These are phyloP conservation scores for Patella pellucida DNA, from an alignment of 2,888 invertebrate genomes.

Conservation along the genomic window DNA sequence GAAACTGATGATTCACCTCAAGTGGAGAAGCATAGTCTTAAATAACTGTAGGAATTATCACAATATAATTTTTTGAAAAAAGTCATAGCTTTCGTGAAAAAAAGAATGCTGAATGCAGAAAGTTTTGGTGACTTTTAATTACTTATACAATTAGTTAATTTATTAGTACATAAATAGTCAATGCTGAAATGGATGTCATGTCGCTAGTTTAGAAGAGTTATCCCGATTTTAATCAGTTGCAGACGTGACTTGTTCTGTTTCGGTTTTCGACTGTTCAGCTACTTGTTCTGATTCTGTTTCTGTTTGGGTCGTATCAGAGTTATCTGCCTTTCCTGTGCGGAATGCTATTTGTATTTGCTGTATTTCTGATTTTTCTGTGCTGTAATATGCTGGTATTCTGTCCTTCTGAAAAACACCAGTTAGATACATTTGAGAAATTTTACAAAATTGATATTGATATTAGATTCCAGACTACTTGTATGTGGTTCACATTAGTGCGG, in stretches of 20 bases:
- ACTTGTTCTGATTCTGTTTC: constrained; percentile 26
- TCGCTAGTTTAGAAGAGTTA: not conserved
- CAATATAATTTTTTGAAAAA: too few relatives aligned
- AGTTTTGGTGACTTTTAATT: too few relatives aligned
- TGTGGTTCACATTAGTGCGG: too few relatives aligned
- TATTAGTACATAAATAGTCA: too few relatives aligned
- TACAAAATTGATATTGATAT: not conserved
- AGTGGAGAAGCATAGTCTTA: too few relatives aligned
- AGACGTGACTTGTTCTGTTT: constrained; percentile 18
- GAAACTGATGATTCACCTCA: too few relatives aligned
- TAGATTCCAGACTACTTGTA: too few relatives aligned
- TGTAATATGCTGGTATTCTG: constrained; percentile 46
- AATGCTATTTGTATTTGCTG: constrained; percentile 32
- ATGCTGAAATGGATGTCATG: not conserved
- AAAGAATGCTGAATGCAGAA: too few relatives aligned
- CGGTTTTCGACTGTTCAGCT: constrained; percentile 30
- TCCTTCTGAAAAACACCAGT: constrained; percentile 42
- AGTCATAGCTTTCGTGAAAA: too few relatives aligned
- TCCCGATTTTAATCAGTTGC: constrained; percentile 12
- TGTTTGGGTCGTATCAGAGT: constrained; percentile 18
- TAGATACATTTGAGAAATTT: not conserved
- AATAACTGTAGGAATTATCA: too few relatives aligned
- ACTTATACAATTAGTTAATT: too few relatives aligned
- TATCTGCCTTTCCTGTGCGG: constrained; percentile 18
- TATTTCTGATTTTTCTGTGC: constrained; percentile 50